A percentile compares a stretch with the other conserved stretches of the same genome.
phyloP scores from a whole-genome alignment of 2,888 invertebrate genomes.

The Caenorhabditis sinica region DNA sequence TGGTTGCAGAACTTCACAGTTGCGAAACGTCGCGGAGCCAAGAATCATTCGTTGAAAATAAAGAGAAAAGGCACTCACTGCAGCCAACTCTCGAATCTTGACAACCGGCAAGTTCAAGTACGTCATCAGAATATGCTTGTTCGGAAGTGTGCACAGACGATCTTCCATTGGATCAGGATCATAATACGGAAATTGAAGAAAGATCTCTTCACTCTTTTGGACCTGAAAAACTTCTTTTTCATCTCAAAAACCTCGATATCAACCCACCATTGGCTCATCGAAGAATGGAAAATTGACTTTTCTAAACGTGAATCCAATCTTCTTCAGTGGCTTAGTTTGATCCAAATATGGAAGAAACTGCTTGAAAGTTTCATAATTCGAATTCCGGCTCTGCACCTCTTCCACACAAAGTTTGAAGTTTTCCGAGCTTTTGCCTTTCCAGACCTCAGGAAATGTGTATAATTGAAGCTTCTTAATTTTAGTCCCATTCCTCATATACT shows the following conservation, averaged over 20 bases:
- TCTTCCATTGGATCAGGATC: slow-evolving; percentile 8
- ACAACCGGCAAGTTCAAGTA: slow-evolving; percentile 10
- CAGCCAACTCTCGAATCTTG: not conserved
- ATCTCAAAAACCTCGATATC: too few relatives aligned
- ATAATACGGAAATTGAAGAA: slow-evolving; percentile 20
- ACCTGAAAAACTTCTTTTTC: slow-evolving; percentile 3
- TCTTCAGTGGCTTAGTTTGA: not conserved
- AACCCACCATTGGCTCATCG: slow-evolving; percentile 22
- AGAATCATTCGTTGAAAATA: too few relatives aligned
- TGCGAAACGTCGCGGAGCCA: too few relatives aligned
- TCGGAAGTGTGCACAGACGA: not conserved
- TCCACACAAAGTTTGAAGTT: not conserved
- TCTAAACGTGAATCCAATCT: not conserved
- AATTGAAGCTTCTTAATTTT: not conserved
- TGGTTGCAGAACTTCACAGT: not conserved
- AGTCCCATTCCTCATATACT: slow-evolving; percentile 9
- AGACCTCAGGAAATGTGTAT: not conserved
- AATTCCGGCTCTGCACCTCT: not conserved
- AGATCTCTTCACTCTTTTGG: not conserved
- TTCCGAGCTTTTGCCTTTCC: not conserved
- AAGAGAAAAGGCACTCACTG: too few relatives aligned
- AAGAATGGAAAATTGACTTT: not conserved
- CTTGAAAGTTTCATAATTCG: not conserved
- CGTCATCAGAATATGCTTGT: slow-evolving; percentile 1
- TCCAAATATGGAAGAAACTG: not conserved